Evolutionary conservation across 2,888 invertebrate genomes (phyloP), one percentile per base, ranked within the genome.

Genomic region (Cordylochernes scorpioides): DNA sequence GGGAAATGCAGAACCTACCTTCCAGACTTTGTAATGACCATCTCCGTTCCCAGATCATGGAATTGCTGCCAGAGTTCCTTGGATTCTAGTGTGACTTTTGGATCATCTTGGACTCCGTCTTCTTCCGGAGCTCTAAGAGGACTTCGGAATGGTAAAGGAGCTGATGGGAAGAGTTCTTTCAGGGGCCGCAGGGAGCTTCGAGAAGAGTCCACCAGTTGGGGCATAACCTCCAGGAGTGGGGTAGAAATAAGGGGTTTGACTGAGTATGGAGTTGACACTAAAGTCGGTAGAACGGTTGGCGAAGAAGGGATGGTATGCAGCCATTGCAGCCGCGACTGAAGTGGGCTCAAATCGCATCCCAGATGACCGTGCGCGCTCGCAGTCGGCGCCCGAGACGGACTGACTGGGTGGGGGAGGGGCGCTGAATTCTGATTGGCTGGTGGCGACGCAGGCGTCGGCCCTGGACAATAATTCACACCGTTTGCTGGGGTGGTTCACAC

Each of bases 11-110:
- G 4, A 5, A 22, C 38, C 30, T 25, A 91, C 91, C 91, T 74
- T 64, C 91, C 91, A 57, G 86, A 86, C 58, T 94, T 94, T 49
- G 91, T 94, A 65, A 94, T 94, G 61, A 94, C 94, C 94, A 94
- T 94, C 64, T 94, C 94, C 49, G 94, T 94, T 55, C 91, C 91
- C 47, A 88, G 68, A 58, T 78, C 77, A 61, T 91, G 86, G 58
- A 94, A 94, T 59, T 84, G 82, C 61, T 88, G 86, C 94, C 94
- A 94, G 46, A 94, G 67, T 53, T 94, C 91, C 58, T 88, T 86
- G 50, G 84, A 80, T 58, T 94, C 94, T 42, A 94, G 67, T 40
- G 88, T 94, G 50, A 94, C 94, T 60, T 91, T 88, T 38, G 94
- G 94, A 58, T 94, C 88, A 57, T 97, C 44, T 28, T 40, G 41